phyloP scores from a whole-genome alignment of 1,140 invertebrate genomes.

The Solenopsis fugax region DNA sequence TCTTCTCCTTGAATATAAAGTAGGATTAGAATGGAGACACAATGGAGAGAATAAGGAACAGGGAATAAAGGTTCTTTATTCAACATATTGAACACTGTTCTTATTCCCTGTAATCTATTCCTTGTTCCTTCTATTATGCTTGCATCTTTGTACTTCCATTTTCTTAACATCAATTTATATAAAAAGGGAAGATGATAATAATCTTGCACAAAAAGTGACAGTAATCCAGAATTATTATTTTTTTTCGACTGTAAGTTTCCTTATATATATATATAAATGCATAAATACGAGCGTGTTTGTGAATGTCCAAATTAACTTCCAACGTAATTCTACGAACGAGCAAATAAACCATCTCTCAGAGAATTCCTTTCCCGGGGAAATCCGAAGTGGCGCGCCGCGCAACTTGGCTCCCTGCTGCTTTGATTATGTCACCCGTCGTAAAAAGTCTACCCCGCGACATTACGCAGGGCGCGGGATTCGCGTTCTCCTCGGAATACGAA shows the following conservation, averaged over 20 bases:
- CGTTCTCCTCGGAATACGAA: conserved; percentile 16
- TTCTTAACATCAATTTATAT: not conserved
- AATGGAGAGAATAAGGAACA: too few relatives aligned
- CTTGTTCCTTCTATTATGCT: too few relatives aligned
- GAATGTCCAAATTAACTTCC: not conserved
- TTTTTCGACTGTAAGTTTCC: not conserved
- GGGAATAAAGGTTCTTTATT: too few relatives aligned
- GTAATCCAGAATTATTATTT: not conserved
- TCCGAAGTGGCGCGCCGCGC: not conserved
- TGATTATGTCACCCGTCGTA: conserved; percentile 20
- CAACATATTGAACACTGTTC: too few relatives aligned
- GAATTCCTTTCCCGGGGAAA: not conserved
- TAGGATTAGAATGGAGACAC: too few relatives aligned
- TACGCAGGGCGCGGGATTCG: conserved; percentile 9
- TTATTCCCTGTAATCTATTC: too few relatives aligned
- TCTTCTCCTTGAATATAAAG: not conserved
- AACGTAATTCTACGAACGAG: not conserved
- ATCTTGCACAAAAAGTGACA: not conserved
- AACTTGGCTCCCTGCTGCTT: not conserved
- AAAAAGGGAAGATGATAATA: not conserved
- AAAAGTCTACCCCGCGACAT: not conserved
- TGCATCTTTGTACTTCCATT: not conserved
- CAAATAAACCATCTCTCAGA: not conserved
- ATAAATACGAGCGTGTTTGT: not conserved
- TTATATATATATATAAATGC: not conserved